Conservation (phyloP, 1,140 invertebrate species). For the Achatina immaculata region DNA sequence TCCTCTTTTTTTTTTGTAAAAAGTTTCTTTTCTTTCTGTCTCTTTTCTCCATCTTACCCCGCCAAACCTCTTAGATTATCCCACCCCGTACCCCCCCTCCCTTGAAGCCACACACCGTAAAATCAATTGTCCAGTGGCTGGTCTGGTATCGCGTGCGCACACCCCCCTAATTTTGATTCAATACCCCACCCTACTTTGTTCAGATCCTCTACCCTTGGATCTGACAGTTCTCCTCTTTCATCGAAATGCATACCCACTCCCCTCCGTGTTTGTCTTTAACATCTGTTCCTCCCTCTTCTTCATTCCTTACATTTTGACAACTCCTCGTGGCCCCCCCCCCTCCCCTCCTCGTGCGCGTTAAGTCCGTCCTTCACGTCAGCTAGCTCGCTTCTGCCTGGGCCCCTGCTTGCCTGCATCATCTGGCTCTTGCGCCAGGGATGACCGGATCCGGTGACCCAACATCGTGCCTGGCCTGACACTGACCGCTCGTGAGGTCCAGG, state of each 20-base stretch:
- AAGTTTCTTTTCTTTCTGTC: neutral
- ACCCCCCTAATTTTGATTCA: neutral
- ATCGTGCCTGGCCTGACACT: slow-evolving; percentile 3
- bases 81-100: neutral
- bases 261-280: slow-evolving; percentile 1
- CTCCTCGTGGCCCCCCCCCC: too few relatives aligned
- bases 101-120: neutral
- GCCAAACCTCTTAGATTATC: neutral
- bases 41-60: neutral
- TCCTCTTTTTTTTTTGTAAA: neutral
- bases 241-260: neutral
- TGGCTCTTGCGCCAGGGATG: slow-evolving; percentile 9
- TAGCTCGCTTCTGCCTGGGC: neutral
- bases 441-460: slow-evolving; percentile 24
- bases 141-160: slow-evolving; percentile 10
- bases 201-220: neutral
- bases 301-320: too few relatives aligned
- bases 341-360: neutral
- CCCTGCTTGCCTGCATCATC: slow-evolving; percentile 21
- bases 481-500: slow-evolving; percentile 19
- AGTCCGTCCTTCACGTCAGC: neutral
- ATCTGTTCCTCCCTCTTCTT: slow-evolving; percentile 1
- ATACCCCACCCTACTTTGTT: neutral
- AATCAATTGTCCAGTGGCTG: neutral
- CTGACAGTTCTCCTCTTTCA: neutral